phyloP scores from a whole-genome alignment of 2,888 invertebrate species.

The Rosalia funebris region DNA sequence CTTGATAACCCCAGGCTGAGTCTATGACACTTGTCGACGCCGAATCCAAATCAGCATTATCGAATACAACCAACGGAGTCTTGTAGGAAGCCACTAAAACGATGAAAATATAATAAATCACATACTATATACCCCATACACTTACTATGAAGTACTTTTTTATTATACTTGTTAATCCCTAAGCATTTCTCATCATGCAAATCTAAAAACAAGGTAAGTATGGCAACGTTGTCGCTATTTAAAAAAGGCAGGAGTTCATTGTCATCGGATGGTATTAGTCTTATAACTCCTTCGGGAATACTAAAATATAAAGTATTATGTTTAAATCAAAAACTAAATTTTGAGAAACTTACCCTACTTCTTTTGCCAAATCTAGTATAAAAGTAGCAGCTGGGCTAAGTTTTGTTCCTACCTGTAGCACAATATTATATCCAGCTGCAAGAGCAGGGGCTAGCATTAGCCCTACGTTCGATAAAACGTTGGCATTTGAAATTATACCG shows the following conservation, averaged over 20 bases:
- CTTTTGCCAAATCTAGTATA: constrained; percentile 64
- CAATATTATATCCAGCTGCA: constrained; percentile 65
- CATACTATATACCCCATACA: not conserved
- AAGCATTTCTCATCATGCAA: constrained; percentile 41
- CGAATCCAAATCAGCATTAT: constrained; percentile 68
- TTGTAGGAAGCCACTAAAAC: constrained; percentile 40
- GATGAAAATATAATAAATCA: too few relatives aligned
- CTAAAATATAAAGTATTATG: constrained; percentile 38
- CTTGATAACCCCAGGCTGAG: constrained; percentile 67
- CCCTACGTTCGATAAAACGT: constrained; percentile 64
- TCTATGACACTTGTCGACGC: constrained; percentile 66
- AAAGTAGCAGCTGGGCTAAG: constrained; percentile 62
- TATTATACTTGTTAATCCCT: constrained; percentile 39
- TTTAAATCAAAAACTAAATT: constrained; percentile 13
- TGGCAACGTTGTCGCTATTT: constrained; percentile 37
- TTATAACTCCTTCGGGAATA: constrained; percentile 51
- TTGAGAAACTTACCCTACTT: constrained; percentile 61
- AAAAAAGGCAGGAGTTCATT: constrained; percentile 41
- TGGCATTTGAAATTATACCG: constrained; percentile 61
- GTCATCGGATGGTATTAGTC: constrained; percentile 46
- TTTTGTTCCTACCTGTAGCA: constrained; percentile 63
- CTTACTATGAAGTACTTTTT: constrained; percentile 47
- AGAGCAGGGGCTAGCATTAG: constrained; percentile 65
- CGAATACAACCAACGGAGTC: constrained; percentile 67
- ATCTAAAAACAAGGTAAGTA: constrained; percentile 47